Evolutionary conservation across 2,113 vertebrate genomes (phyloP), one percentile per base, ranked within the genome.

Genomic region (Ciconia maguari): DNA sequence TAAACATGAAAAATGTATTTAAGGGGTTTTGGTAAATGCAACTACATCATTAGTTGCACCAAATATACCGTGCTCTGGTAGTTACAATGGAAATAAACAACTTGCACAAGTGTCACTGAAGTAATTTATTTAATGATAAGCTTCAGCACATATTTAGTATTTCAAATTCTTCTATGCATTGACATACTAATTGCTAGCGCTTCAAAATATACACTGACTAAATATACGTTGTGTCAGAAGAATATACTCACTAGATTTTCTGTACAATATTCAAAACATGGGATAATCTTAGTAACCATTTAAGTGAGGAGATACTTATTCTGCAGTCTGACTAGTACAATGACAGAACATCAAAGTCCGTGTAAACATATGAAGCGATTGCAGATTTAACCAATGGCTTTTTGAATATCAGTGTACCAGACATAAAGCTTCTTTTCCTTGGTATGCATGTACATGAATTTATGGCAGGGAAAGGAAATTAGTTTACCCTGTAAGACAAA

Each of bases 51-150:
- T 82, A 87, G 16, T 77, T 85, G 34, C 13, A 94, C 16, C 30
- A 80, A 76, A 90, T 61, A 44, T 34, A 76, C 48, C 0, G 0
- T 93, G 41, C 34, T 68, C 48, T 76, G 36, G 27, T 72, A 72
- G 30, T 46, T 87, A 82, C 30, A 94, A 24, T 72, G 61, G 87
- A 94, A 94, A 94, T 57, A 94, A 95, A 89, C 70, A 93, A 62
- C 72, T 92, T 91, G 41, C 41, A 69, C 13, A 2, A 65, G 57
- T 76, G 72, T 91, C 89, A 34, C 69, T 85, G 81, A 91, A 91
- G 62, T 68, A 75, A 89, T 93, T 66, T 82, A 82, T 69, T 92
- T 96, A 92, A 94, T 96, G 1, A 72, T 79, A 55, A 88, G 38
- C 61, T 91, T 69, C 49, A 80, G 54, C 27, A 49, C 6, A 4